Percentiles rank a stretch among this genome's conserved stretches.
Evolutionary conservation across 2,797 vertebrate species (phyloP).

Genomic region (Catostomus latipinnis): DNA sequence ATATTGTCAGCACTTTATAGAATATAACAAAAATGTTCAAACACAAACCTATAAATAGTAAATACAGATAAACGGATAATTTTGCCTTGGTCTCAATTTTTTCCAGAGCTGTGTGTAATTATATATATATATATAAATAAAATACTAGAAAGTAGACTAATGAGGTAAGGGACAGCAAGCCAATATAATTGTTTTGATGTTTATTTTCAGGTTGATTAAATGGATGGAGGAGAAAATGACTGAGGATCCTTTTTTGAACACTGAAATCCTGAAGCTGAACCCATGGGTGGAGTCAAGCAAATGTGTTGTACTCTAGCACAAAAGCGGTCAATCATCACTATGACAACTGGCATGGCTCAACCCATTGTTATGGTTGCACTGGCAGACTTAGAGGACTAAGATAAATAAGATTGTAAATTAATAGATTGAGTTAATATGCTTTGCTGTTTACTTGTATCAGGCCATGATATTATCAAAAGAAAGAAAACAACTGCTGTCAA

Average conservation of each 20-base stretch:
- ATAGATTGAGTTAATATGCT: constrained; percentile 11
- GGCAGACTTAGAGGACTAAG: constrained; percentile 13
- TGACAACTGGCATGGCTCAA: neutral
- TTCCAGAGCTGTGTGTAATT: no score
- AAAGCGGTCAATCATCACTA: constrained; percentile 51
- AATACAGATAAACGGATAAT: no score
- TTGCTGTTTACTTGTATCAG: constrained; percentile 10
- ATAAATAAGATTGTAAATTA: constrained; percentile 18
- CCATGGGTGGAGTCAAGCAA: constrained; percentile 98
- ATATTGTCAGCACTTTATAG: no score
- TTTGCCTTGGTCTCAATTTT: no score
- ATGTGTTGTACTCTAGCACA: constrained; percentile 86
- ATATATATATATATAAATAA: no score
- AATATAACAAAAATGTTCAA: no score
- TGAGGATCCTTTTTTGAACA: constrained; percentile 94
- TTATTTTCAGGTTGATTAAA: constrained; percentile 84
- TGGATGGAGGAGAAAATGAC: constrained; percentile 93
- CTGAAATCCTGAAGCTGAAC: constrained; percentile 93
- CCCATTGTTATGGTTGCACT: neutral
- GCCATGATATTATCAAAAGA: neutral
- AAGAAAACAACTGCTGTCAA: neutral
- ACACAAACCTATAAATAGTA: no score
- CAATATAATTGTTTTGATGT: neutral
- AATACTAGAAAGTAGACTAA: no score
- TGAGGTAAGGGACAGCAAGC: no score